Base-by-base conservation (phyloP, 2,797 vertebrate species). In the Sylvia borin region DNA sequence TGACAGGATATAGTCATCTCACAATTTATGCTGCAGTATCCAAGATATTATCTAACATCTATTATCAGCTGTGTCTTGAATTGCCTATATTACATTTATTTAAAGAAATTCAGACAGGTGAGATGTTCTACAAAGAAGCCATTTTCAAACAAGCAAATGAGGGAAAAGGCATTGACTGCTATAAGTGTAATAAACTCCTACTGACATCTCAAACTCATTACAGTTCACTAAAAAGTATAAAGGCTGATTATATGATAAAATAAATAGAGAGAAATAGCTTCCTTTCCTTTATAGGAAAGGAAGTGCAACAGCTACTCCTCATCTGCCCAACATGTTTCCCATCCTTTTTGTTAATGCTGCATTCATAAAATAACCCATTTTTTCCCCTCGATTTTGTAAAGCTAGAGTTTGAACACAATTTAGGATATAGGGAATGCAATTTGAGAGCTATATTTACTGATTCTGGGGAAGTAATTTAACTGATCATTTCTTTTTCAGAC, bases 391-490 rank as follows among this genome's bases (percentile, higher is more conserved):
- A 7, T 70, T 81, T 75, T 66, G 58, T 53, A 51, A 48, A 62
- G 85, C 32, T 62, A 82, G 62, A 61, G 54, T 72, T 90, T 93
- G 61, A 65, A 84, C 50, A 95, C 43, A 50, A 94, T 62, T 78
- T 90, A 76, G 94, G 20, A 90, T 83, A 80, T 18, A 95, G 85
- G 66, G 67, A 78, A 83, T 54, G 81, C 43, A 95, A 79, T 96
- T 93, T 51, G 73, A 87, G 85, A 84, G 57, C 78, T 96, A 57
- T 73, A 92, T 95, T 88, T 97, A 76, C 62, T 85, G 78, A 66
- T 94, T 91, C 81, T 84, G 88, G 77, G 79, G 82, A 97, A 95
- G 88, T 74, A 94, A 96, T 96, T 96, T 78, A 93, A 93, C 74
- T 84, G 78, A 93, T 92, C 50, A 60, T 32, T 77, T 89, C 78